Evolutionary conservation across 1,140 invertebrate species (phyloP), one percentile per base, ranked within the genome.

Genomic region (Gonatopus flavifemur): DNA sequence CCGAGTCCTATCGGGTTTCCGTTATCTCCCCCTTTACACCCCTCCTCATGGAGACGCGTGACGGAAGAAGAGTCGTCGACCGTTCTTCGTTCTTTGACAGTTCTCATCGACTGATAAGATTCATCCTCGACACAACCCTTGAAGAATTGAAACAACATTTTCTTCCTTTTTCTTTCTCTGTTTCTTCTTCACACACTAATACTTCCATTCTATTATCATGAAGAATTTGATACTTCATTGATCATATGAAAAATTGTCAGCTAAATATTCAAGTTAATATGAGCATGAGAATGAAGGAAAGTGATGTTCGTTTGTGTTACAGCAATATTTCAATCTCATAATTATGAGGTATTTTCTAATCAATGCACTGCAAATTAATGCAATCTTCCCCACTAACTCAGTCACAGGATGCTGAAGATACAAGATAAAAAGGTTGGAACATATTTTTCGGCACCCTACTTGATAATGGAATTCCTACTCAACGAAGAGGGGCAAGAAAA

Each of bases 31-130:
- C 62, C 55, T 53, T 59, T 48, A 31, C 55, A 20, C 39, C 49
- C n/a, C n/a, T n/a, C n/a, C 44, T 30, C 10, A 36, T 38, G 7
- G 16, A 51, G 60, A 65, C 60, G 43, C 51, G 48, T 51, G 54
- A 66, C 66, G 71, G 70, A 74, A 75, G 67, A n/a, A n/a, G n/a
- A n/a, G n/a, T n/a, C 62, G 59, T 69, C 70, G 50, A 57, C 46
- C 56, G 50, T n/a, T n/a, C 55, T 61, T 69, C 67, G 66, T 68
- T n/a, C 67, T 74, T 70, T 75, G 72, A 72, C 71, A 69, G 70
- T 65, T 62, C 64, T 61, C 67, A 64, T 66, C 61, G 57, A 62
- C 42, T 69, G 73, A 77, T 76, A 77, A 77, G 72, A 71, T 66
- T 59, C 59, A 62, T 62, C 58, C 54, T 22, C 30, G 42, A 32